These are phyloP conservation scores for Cataglyphis hispanica DNA, from an alignment of 1,140 invertebrate genomes.

Conservation along the genomic window DNA sequence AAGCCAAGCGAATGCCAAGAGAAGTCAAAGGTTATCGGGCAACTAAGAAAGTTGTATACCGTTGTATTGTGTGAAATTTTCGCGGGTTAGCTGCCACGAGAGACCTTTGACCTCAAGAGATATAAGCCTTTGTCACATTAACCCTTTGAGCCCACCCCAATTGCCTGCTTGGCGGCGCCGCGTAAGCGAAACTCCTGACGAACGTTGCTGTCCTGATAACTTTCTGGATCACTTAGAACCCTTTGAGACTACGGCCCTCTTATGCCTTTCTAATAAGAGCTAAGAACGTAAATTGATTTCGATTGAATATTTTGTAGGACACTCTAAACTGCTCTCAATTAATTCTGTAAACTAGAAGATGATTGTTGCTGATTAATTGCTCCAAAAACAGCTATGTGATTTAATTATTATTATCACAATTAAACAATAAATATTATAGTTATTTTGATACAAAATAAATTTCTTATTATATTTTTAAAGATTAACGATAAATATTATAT, in stretches of 20 bases:
- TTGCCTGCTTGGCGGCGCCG: conserved; percentile 5
- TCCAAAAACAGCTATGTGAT: not conserved
- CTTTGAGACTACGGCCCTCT: conserved; percentile 69
- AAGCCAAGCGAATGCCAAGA: not conserved
- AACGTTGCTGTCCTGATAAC: conserved; percentile 73
- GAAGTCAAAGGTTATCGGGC: not conserved
- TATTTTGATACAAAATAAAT: not conserved
- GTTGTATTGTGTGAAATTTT: conserved; percentile 30
- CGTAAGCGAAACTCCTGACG: conserved; percentile 54
- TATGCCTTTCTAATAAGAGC: conserved; percentile 74
- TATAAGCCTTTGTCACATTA: conserved; percentile 73
- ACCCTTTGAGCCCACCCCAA: conserved; percentile 67
- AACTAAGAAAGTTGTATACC: conserved; percentile 3
- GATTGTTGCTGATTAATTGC: conserved; percentile 24
- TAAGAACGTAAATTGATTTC: not conserved
- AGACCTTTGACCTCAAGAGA: conserved; percentile 50
- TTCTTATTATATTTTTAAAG: no score
- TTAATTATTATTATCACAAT: not conserved
- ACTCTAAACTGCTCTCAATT: not conserved
- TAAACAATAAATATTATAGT: not conserved
- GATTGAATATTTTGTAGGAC: not conserved
- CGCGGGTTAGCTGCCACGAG: not conserved
- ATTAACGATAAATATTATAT: no score
- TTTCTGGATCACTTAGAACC: conserved; percentile 77
- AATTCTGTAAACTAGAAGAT: not conserved